These are phyloP conservation scores for Arrhopalites spinosus DNA, from an alignment of 2,888 invertebrate species.

Conservation along the genomic window DNA sequence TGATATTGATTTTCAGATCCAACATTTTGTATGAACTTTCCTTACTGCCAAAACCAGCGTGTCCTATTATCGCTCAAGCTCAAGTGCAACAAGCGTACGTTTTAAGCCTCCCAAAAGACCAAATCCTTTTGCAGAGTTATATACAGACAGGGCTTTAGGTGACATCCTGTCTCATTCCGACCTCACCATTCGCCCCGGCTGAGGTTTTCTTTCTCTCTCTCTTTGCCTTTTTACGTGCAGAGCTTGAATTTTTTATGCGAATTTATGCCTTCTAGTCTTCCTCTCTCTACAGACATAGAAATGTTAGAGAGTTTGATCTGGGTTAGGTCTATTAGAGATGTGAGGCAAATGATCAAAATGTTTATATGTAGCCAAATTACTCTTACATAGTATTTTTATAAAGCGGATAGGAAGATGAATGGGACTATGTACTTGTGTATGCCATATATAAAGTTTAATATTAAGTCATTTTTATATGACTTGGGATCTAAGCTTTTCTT, in stretches of 20 bases:
- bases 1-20: conserved; percentile 23
- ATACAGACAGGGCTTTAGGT: background rate
- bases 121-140: background rate
- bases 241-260: background rate
- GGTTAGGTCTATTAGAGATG: background rate
- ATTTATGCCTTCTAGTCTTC: background rate
- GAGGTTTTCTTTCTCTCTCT: background rate
- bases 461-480: too few species aligned
- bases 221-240: background rate
- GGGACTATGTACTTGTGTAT: too few species aligned
- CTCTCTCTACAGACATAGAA: background rate
- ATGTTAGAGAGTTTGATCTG: background rate
- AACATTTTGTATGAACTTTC: conserved; percentile 11
- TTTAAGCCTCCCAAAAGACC: conserved; percentile 8
- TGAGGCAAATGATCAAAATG: background rate
- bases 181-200: background rate
- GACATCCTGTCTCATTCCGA: background rate
- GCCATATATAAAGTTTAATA: too few species aligned
- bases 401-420: too few species aligned
- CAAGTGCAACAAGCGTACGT: conserved; percentile 14
- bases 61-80: conserved; percentile 14
- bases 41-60: conserved; percentile 13
- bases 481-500: too few species aligned
- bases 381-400: too few species aligned
- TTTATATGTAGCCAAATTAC: too few species aligned